Evolutionary conservation across 2,888 invertebrate genomes (phyloP), one percentile per base, ranked within the genome.

Genomic region (Ceratothoa steindachneri): DNA sequence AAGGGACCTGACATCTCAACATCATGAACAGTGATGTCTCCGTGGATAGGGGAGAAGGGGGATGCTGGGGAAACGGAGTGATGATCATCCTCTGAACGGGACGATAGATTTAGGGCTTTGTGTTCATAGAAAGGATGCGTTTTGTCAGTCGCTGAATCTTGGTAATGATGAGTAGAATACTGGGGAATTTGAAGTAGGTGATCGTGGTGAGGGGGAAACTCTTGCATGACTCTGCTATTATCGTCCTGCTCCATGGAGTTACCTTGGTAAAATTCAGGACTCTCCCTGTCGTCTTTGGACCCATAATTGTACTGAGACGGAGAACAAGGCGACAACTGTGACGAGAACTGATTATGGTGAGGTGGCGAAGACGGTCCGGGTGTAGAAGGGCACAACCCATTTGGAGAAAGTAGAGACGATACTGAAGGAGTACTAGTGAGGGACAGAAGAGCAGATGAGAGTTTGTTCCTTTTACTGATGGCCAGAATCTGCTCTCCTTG

Each of bases 401-500:
- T 28, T 12, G 72, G 55, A 4, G 67, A 67, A 30, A 69, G 70
- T 30, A 72, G 77, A 30, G 75, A 73, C 27, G 66, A 41, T 24
- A 52, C 41, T 5, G 69, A n/a, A 41, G 51, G 68, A 51, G 53
- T 41, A 7, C 53, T 30, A 2, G 67, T 19, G 51, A 72, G 80
- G 22, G 65, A 77, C 2, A 73, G 70, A 15, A 77, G 74, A 15
- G 77, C 66, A 9, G 83, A 85, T 67, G 84, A 82, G 31, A 87
- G 81, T 82, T 89, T 89, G 67, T 88, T 89, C 80, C 94, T 88
- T 85, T 94, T 94, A 0, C 91, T 91, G 67, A 92, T 89, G 84
- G 91, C 92, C 73, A 94, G 87, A 0, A 93, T 91, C 84, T 94
- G 93, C 81, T 94, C 93, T 82, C 89, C 90, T 41, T 91, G 89